Percentiles rank a stretch among this genome's conserved stretches.
phyloP scores from a whole-genome alignment of 2,113 vertebrate species.

The Hemibagrus wyckioides region DNA sequence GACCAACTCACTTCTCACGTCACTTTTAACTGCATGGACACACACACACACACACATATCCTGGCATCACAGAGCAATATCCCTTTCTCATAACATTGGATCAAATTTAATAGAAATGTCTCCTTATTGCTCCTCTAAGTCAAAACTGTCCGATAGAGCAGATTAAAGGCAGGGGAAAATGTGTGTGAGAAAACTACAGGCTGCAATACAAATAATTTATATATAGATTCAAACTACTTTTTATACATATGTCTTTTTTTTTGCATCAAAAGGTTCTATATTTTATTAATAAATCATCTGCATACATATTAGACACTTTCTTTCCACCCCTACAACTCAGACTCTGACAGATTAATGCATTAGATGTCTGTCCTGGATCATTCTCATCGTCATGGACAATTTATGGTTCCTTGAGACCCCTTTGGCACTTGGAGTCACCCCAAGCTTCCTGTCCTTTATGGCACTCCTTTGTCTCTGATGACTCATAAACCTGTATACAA shows the following conservation, averaged over 20 bases:
- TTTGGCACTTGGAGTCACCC: neutral
- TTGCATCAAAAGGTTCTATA: neutral
- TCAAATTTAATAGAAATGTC: constrained; percentile 12
- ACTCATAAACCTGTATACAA: constrained; percentile 5
- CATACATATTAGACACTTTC: neutral
- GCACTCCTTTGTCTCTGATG: neutral
- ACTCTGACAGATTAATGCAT: neutral
- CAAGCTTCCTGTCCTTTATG: constrained; percentile 1
- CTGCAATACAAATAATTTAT: neutral
- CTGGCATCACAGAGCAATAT: neutral
- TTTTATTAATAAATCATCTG: neutral
- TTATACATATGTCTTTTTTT: neutral
- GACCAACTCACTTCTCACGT: neutral
- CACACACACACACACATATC: neutral
- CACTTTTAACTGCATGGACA: neutral
- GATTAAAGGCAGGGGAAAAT: constrained; percentile 7
- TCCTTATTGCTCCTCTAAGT: constrained; percentile 18
- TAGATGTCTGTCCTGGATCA: neutral
- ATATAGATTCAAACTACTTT: neutral
- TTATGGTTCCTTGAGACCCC: constrained; percentile 2
- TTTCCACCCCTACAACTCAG: neutral
- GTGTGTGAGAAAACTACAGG: neutral
- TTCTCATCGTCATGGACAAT: neutral
- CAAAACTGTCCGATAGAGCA: neutral
- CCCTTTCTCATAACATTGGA: constrained; percentile 15